Evolutionary conservation across 1,140 invertebrate species (phyloP), one percentile per base, ranked within the genome.

Genomic region (Anadara kagoshimensis): DNA sequence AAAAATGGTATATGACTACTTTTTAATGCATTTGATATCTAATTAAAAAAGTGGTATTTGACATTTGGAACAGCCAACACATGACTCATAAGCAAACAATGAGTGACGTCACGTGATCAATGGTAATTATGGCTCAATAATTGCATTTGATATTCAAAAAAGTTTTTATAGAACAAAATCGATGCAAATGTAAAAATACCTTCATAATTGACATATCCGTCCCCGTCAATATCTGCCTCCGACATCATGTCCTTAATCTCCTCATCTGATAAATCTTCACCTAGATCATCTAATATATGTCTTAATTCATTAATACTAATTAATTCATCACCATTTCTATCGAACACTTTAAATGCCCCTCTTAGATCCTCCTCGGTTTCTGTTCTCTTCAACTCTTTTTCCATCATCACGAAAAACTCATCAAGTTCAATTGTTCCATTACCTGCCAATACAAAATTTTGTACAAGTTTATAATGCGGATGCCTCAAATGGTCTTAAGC

Each of bases 381-480:
- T 74, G 96, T 98, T 91, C 98, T 96, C 90, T 98, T 98, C 96
- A 99, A 98, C 93, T 99, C 98, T 87, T 96, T 93, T 82, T 97
- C 96, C 97, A 99, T 99, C 97, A 99, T 98, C 83, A 96, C 98
- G 78, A 99, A 92, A 92, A 99, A 99, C 91, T 99, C 97, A 79
- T 97, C 96, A 90, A 99, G 98, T 91, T 99, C 97, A 91, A 99
- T 70, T 7, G 57, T 69, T 18, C 79, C 79, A 63, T 78, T 78
- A 20, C 70, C 80, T 82, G 36, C 20, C 47, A 96, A 59, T 14
- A 26, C 51, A 36, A 20, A 36, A 45, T 36, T 36, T 36, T 36
- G 29, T 36, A 3, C 2, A 3, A 36, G 2, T 36, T 3, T 36
- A 36, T 36, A 36, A 36, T 36, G 2, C 7, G 29, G 29, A 3